Percentiles rank a stretch among this genome's conserved stretches.
Evolutionary conservation across 2,888 invertebrate genomes (phyloP).

Genomic region (Lochmaea crataegi): DNA sequence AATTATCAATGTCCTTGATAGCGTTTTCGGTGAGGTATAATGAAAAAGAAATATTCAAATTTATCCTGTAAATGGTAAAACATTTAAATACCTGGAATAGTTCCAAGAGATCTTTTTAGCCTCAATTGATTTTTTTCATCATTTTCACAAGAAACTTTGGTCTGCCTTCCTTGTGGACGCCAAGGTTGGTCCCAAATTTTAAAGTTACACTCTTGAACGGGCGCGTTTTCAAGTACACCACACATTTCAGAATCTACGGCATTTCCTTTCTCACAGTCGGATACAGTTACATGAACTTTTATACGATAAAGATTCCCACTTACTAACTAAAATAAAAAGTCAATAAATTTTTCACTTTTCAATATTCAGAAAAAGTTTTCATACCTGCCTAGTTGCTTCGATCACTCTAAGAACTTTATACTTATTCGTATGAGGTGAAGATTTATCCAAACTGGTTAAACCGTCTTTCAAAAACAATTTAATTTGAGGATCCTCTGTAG

Average conservation of each 20-base stretch:
- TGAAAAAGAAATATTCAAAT: no score
- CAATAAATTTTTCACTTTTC: neutral
- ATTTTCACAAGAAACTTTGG: neutral
- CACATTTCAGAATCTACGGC: conserved; percentile 37
- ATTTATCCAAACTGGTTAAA: conserved; percentile 60
- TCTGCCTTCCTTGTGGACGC: conserved; percentile 65
- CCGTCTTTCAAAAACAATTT: conserved; percentile 52
- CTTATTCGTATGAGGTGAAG: conserved; percentile 56
- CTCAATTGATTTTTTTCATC: neutral
- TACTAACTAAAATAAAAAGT: conserved; percentile 63
- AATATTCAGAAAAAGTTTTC: neutral
- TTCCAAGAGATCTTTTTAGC: neutral
- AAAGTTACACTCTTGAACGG: conserved; percentile 63
- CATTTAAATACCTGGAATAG: no score
- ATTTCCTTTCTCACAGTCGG: conserved; percentile 65
- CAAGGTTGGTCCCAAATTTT: conserved; percentile 72
- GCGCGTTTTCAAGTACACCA: conserved; percentile 59
- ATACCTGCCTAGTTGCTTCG: conserved; percentile 64
- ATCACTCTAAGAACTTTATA: conserved; percentile 62
- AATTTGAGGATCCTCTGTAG: conserved; percentile 57
- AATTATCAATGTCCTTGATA: no score
- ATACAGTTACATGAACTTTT: conserved; percentile 70
- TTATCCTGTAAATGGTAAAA: neutral
- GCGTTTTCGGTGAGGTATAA: no score
- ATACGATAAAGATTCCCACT: conserved; percentile 71